Conservation (phyloP, 2,113 vertebrate genomes). For the Erythrolamprus reginae region DNA sequence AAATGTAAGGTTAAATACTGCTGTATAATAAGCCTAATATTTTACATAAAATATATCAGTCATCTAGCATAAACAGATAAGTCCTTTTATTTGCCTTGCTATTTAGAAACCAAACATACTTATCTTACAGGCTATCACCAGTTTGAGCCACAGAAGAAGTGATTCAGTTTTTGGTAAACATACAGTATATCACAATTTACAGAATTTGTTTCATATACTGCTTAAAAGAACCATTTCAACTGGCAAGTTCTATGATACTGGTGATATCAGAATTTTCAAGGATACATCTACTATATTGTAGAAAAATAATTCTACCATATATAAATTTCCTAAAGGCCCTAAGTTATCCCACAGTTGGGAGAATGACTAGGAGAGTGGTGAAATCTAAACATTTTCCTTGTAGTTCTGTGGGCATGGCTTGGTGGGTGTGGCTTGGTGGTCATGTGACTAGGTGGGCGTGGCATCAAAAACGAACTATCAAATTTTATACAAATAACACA, state of each 20-base stretch:
- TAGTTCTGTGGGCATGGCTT: too few relatives aligned
- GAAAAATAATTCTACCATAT: background rate
- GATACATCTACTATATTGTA: background rate
- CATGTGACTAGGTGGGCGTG: too few relatives aligned
- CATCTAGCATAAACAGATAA: background rate
- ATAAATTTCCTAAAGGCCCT: background rate
- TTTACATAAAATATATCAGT: background rate
- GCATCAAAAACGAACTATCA: too few relatives aligned
- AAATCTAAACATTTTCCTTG: too few relatives aligned
- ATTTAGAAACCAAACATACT: background rate
- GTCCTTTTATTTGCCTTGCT: background rate
- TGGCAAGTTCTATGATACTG: background rate
- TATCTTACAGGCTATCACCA: background rate
- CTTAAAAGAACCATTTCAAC: background rate
- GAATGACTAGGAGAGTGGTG: background rate
- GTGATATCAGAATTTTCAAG: background rate
- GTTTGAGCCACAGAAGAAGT: background rate
- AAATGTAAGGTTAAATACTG: background rate
- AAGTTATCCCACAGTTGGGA: background rate
- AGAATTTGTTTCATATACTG: background rate
- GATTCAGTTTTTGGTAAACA: slow-evolving; percentile 1
- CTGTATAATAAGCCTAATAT: background rate
- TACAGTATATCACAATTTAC: background rate
- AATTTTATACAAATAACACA: too few relatives aligned
- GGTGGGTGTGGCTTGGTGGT: too few relatives aligned